Percentiles rank a stretch among this genome's conserved stretches.
These are phyloP conservation scores for Ramphastos sulfuratus DNA, from an alignment of 2,113 vertebrate species.

Conservation along the genomic window DNA sequence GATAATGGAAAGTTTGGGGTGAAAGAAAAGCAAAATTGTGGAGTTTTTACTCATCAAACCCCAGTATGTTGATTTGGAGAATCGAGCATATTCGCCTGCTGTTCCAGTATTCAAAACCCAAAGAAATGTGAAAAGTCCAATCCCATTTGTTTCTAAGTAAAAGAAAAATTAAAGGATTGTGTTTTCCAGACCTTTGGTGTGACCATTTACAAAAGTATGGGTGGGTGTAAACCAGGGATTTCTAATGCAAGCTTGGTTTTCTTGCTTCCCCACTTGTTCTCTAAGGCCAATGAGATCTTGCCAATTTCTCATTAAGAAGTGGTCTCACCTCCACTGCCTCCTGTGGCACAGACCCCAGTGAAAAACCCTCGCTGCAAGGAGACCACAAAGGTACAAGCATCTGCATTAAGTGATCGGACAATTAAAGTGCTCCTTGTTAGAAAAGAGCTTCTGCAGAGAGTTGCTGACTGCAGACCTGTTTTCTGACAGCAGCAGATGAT, in stretches of 20 bases:
- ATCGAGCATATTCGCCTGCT: background rate
- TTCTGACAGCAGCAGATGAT: slow-evolving; percentile 64
- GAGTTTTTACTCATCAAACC: background rate
- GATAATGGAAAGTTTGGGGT: background rate
- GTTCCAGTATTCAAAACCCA: background rate
- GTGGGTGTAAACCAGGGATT: background rate
- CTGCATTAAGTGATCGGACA: background rate
- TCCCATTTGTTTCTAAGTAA: background rate
- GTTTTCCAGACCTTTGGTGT: background rate
- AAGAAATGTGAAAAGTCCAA: background rate
- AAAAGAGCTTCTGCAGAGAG: background rate
- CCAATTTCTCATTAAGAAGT: background rate
- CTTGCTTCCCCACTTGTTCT: background rate
- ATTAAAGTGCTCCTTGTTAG: background rate
- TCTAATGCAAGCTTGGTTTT: background rate
- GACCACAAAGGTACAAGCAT: background rate
- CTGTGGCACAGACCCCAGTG: background rate
- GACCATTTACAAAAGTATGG: background rate
- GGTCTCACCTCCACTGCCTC: background rate
- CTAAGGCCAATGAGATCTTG: background rate
- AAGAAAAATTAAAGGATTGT: background rate
- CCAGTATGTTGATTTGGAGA: background rate
- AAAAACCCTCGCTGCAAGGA: background rate
- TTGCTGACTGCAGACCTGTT: background rate
- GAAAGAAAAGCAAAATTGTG: background rate